Conservation (phyloP, 2,797 vertebrate genomes). For the Arremon aurantiirostris region DNA sequence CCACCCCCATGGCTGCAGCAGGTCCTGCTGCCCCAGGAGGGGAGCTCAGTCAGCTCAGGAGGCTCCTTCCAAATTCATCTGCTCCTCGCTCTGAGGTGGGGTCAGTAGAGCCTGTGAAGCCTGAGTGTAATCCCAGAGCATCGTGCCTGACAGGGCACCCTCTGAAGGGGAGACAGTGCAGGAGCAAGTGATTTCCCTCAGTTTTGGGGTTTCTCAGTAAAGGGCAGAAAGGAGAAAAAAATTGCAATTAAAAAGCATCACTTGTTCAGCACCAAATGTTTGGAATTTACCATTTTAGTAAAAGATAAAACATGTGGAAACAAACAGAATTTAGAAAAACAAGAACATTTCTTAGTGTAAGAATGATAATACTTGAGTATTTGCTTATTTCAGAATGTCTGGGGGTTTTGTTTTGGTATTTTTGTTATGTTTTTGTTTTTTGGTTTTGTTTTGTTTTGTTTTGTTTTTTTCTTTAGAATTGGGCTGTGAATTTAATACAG, state of each 20-base stretch:
- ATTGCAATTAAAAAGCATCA: background rate
- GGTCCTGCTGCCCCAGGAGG: background rate
- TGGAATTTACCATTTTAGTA: background rate
- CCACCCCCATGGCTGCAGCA: background rate
- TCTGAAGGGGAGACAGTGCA: background rate
- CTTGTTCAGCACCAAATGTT: background rate
- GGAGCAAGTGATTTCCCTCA: background rate
- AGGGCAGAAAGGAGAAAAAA: background rate
- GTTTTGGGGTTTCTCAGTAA: accelerated
- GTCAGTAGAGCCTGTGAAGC: background rate
- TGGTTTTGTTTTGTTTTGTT: background rate
- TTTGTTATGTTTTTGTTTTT: background rate
- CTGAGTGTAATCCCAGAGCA: background rate
- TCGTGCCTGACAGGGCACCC: background rate
- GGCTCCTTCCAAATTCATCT: background rate
- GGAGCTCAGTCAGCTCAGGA: conserved; percentile 43
- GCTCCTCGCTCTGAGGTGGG: background rate
- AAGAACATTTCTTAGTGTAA: background rate
- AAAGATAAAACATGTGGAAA: background rate
- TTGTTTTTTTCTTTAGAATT: background rate
- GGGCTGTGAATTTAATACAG: background rate
- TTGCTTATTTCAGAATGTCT: background rate
- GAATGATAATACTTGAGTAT: background rate
- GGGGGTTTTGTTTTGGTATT: background rate
- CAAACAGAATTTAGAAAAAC: background rate